A percentile compares a stretch with the other conserved stretches of the same genome.
These are phyloP conservation scores for Drosophila ercepeae DNA, from an alignment of 1,140 invertebrate species.

Conservation along the genomic window DNA sequence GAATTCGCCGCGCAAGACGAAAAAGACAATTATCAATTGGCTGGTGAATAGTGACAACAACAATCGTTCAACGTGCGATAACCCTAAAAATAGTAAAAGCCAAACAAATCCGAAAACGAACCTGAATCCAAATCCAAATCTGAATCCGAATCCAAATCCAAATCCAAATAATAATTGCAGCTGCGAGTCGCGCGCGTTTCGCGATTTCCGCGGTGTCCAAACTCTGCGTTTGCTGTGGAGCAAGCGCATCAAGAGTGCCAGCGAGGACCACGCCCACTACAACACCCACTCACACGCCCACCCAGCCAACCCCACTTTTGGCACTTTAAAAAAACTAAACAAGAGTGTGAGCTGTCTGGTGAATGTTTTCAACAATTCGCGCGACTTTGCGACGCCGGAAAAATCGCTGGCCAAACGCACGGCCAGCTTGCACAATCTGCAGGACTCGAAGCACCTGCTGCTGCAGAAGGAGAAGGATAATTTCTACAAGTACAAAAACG, in stretches of 20 bases:
- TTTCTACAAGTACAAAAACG: slow-evolving; percentile 83
- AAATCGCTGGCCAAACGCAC: slow-evolving; percentile 58
- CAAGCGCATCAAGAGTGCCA: slow-evolving; percentile 76
- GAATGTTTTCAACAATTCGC: slow-evolving; percentile 65
- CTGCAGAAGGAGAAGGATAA: slow-evolving; percentile 73
- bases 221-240: slow-evolving; percentile 76
- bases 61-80: slow-evolving; percentile 40
- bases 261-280: slow-evolving; percentile 44
- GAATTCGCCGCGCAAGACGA: slow-evolving; percentile 58
- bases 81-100: slow-evolving; percentile 6
- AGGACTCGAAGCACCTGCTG: slow-evolving; percentile 13
- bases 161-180: slow-evolving; percentile 44
- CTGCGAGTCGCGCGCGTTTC: slow-evolving; percentile 65
- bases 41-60: slow-evolving; percentile 56
- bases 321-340: slow-evolving; percentile 70
- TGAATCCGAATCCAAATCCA: slow-evolving; percentile 15
- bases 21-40: slow-evolving; percentile 76
- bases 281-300: slow-evolving; percentile 11
- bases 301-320: slow-evolving; percentile 24
- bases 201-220: slow-evolving; percentile 80
- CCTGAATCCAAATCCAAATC: slow-evolving; percentile 17
- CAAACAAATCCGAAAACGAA: slow-evolving; percentile 18
- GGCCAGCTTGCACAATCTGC: slow-evolving; percentile 72
- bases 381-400: slow-evolving; percentile 45
- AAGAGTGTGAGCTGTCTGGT: slow-evolving; percentile 78